A percentile compares a stretch with the other conserved stretches of the same genome.
These are phyloP conservation scores for Germaria angustata DNA, from an alignment of 2,888 invertebrate species.

Conservation along the genomic window DNA sequence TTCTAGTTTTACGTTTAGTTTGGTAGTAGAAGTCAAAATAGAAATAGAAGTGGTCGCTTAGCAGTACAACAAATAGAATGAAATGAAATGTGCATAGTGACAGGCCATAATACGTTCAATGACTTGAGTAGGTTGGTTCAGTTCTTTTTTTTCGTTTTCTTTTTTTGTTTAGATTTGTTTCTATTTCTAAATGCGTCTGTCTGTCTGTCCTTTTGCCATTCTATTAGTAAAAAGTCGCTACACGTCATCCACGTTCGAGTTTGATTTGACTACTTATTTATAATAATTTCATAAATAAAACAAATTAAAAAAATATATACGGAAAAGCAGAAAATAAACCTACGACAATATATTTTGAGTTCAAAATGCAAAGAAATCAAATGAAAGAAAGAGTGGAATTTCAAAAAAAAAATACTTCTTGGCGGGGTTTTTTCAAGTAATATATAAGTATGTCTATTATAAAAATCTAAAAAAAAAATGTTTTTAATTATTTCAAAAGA, in stretches of 20 bases:
- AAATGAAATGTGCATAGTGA: constrained; percentile 54
- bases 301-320: not conserved
- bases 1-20: constrained; percentile 20
- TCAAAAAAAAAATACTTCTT: not conserved
- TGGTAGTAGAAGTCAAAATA: constrained; percentile 19
- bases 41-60: constrained; percentile 40
- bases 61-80: constrained; percentile 28
- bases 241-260: constrained; percentile 42
- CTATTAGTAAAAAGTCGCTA: not conserved
- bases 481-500: too few relatives aligned
- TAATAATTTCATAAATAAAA: constrained; percentile 57
- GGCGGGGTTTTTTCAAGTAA: constrained; percentile 14
- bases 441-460: not conserved
- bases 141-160: constrained; percentile 1
- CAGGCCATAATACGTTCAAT: constrained; percentile 65
- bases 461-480: too few relatives aligned
- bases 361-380: constrained; percentile 17
- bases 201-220: not conserved
- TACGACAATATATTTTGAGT: constrained; percentile 64
- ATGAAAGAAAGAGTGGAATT: constrained; percentile 36
- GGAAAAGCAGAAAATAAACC: constrained; percentile 49
- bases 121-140: constrained; percentile 55
- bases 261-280: constrained; percentile 48
- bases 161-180: constrained; percentile 33
- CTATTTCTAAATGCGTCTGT: not conserved